These are phyloP conservation scores for Pitta sordida DNA, from an alignment of 2,113 vertebrate species.

Conservation along the genomic window DNA sequence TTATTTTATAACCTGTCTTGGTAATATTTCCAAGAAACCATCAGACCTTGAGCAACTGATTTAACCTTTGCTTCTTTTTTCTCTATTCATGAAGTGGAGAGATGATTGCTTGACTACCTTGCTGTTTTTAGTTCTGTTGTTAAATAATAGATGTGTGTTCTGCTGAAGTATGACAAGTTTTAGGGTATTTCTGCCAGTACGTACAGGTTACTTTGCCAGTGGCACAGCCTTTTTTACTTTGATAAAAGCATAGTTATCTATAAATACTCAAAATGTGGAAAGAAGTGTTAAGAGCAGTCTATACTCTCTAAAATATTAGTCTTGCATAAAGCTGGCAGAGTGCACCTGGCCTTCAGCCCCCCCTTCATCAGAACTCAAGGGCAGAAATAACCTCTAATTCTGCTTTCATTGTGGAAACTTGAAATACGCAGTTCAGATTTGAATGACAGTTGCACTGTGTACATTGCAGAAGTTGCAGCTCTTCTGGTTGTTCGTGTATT, in stretches of 20 bases:
- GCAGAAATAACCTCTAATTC: conserved; percentile 15
- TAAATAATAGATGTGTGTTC: conserved; percentile 50
- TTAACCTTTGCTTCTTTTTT: conserved; percentile 21
- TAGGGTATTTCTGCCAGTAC: background rate
- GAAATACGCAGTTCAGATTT: background rate
- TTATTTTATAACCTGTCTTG: background rate
- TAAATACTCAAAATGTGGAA: background rate
- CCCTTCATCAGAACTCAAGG: background rate
- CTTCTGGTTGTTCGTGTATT: background rate
- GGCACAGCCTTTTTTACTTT: background rate
- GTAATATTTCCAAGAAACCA: background rate
- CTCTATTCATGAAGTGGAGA: background rate
- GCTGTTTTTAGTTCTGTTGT: conserved; percentile 32
- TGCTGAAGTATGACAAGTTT: conserved; percentile 15
- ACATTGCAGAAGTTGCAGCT: background rate
- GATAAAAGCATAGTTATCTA: background rate
- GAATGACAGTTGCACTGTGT: background rate
- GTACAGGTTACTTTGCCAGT: background rate
- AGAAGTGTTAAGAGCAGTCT: background rate
- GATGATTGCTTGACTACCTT: conserved; percentile 4
- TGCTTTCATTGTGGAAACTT: background rate
- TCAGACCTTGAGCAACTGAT: background rate
- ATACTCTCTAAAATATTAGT: background rate
- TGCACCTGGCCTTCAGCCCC: background rate
- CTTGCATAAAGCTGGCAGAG: background rate